Evolutionary conservation across 2,888 invertebrate species (phyloP).

Genomic region (Agonopterix arenella): DNA sequence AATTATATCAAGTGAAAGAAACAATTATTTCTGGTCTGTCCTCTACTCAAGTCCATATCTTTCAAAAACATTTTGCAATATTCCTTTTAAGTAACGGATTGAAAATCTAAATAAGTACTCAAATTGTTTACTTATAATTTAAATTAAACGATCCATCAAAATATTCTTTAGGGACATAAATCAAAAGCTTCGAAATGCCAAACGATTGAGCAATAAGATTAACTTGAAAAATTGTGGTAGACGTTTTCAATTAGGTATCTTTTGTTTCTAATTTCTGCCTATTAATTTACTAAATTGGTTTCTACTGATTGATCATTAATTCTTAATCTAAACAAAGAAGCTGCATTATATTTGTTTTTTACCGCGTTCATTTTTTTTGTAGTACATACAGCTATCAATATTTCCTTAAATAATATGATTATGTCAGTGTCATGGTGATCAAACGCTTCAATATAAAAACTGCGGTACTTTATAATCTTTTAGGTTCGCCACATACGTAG

Average conservation of each 20-base stretch:
- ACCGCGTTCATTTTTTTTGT: no score
- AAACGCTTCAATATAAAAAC: no score
- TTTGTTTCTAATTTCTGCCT: no score
- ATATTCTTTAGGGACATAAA: constrained; percentile 5
- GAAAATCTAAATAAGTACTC: constrained; percentile 1
- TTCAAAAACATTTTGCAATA: neutral
- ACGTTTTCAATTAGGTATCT: neutral
- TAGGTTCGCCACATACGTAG: no score
- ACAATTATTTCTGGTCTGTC: neutral
- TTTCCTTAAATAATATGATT: no score
- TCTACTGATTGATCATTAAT: no score
- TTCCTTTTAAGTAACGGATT: neutral
- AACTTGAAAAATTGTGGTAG: neutral
- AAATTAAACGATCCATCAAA: constrained; percentile 8
- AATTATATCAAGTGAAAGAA: neutral
- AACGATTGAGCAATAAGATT: constrained; percentile 2
- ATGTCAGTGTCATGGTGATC: no score
- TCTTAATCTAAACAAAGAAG: no score
- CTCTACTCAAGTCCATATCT: neutral
- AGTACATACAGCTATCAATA: no score
- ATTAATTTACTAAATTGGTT: no score
- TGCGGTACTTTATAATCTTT: no score
- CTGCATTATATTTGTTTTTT: no score
- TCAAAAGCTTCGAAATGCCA: constrained; percentile 2
- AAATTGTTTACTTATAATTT: constrained; percentile 2